These are phyloP conservation scores for Drosophila nigricruria DNA, from an alignment of 2,888 invertebrate genomes.

Conservation along the genomic window DNA sequence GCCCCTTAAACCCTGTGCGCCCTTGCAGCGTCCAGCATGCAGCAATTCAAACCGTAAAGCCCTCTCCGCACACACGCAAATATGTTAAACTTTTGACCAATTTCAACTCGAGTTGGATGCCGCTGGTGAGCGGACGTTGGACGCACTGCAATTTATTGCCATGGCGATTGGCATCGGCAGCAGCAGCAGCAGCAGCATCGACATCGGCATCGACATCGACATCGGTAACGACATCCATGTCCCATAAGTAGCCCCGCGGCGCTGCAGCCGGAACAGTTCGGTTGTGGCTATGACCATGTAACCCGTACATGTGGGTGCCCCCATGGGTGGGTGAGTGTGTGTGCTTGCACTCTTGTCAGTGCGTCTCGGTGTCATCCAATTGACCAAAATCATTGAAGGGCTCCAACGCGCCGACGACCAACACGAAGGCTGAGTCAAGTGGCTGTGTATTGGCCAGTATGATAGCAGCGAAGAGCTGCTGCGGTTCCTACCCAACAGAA, in stretches of 20 bases:
- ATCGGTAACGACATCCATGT: conserved; percentile 23
- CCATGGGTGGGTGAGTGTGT: conserved; percentile 7
- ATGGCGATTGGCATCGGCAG: conserved; percentile 67
- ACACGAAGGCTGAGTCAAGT: conserved; percentile 32
- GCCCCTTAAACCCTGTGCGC: neutral
- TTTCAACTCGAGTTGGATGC: conserved; percentile 75
- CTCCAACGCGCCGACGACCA: conserved; percentile 13
- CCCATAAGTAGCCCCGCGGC: conserved; percentile 67
- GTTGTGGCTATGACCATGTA: conserved; percentile 61
- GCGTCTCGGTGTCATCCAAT: conserved; percentile 54
- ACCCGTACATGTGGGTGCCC: conserved; percentile 17
- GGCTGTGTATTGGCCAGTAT: conserved; percentile 56
- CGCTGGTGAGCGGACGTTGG: conserved; percentile 47
- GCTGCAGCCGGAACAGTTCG: conserved; percentile 46
- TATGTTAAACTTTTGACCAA: conserved; percentile 82
- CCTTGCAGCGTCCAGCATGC: conserved; percentile 1
- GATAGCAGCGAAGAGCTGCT: too few relatives aligned
- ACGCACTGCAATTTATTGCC: conserved; percentile 77
- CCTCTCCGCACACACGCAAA: conserved; percentile 70
- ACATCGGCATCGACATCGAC: conserved; percentile 11
- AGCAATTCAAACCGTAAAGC: conserved; percentile 30
- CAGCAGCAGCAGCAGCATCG: neutral
- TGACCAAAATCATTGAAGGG: conserved; percentile 62
- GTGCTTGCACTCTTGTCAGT: conserved; percentile 21
- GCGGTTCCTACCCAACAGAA: conserved; percentile 18